These are phyloP conservation scores for Ceratosolen fusciceps DNA, from an alignment of 1,140 invertebrate genomes.

Conservation along the genomic window DNA sequence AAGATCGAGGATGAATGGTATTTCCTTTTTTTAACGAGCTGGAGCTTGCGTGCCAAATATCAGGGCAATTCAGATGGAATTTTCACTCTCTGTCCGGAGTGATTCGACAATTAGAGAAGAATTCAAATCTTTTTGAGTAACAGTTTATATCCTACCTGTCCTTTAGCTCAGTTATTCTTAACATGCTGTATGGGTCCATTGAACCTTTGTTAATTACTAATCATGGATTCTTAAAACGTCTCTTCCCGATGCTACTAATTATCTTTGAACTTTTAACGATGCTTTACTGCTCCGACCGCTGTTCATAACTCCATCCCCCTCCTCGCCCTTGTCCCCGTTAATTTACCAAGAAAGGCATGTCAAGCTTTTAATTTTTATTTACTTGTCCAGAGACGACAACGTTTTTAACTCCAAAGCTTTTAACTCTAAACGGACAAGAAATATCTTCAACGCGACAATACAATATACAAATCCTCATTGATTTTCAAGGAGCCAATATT, in stretches of 20 bases:
- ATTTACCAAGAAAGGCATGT: too few species aligned
- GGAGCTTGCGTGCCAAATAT: slow-evolving; percentile 2
- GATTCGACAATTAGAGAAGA: slow-evolving; percentile 16
- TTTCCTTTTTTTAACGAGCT: slow-evolving; percentile 17
- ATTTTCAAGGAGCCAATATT: too few species aligned
- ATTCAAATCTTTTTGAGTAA: background rate
- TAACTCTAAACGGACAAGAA: too few species aligned
- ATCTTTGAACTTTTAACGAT: background rate
- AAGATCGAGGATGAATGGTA: slow-evolving; percentile 21
- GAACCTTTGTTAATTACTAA: background rate
- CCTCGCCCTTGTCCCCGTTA: too few species aligned
- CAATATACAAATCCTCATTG: too few species aligned
- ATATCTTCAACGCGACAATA: too few species aligned
- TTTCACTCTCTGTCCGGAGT: background rate
- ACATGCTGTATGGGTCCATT: background rate
- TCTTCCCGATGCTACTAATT: background rate
- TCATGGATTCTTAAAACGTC: background rate
- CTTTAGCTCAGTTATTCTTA: background rate
- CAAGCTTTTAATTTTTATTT: too few species aligned
- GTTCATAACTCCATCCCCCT: too few species aligned
- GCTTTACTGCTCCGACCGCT: background rate
- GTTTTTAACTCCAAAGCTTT: too few species aligned
- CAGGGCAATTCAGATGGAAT: background rate
- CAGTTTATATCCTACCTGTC: background rate
- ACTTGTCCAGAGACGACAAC: too few species aligned